Evolutionary conservation across 2,797 vertebrate species (phyloP), one percentile per base, ranked within the genome.

Genomic region (Apogon talboti): DNA sequence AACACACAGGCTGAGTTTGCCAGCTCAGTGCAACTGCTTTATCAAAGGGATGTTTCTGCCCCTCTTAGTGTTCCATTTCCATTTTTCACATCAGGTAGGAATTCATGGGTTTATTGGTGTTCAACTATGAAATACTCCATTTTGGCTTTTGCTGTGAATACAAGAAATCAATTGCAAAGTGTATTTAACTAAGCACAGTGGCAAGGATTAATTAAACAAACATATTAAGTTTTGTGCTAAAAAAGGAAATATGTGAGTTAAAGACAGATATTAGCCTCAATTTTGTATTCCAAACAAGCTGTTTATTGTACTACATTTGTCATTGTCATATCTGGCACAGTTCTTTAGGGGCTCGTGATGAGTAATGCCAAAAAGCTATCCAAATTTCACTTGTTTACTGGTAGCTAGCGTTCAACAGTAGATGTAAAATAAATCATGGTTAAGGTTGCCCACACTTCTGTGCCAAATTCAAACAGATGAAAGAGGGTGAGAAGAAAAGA

Each of bases 401-500:
- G 45, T 61, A 50, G 54, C 66, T 47, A 52, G 4, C 6, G 6
- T 28, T 28, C 58, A 77, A 52, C 21, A 53, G 41, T 51, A 81
- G 46, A 75, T 68, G 54, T 7, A 15, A 41, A 58, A 82, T 86
- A 61, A 88, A 73, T 84, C 66, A 74, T 28, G 46, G 47, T 53
- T 68, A 60, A 68, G 55, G 55, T 37, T 49, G 50, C 54, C 47
- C 61, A 37, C 52, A 46, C 13, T 52, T 35, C 47, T 55, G 30
- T 46, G 56, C 67, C 15, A 62, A 56, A 80, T 66, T 44, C 56
- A 81, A 24, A 16, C 4, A 28, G 55, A 46, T 45, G 37, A 53
- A 45, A 60, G 59, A 74, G 10, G 46, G 24, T 53, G 48, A 28
- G n/a, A 58, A 38, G 50, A 72, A 33, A 41, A 11, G 45, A 18